These are phyloP conservation scores for Athrips mouffetella DNA, from an alignment of 2,888 invertebrate species.

Conservation along the genomic window DNA sequence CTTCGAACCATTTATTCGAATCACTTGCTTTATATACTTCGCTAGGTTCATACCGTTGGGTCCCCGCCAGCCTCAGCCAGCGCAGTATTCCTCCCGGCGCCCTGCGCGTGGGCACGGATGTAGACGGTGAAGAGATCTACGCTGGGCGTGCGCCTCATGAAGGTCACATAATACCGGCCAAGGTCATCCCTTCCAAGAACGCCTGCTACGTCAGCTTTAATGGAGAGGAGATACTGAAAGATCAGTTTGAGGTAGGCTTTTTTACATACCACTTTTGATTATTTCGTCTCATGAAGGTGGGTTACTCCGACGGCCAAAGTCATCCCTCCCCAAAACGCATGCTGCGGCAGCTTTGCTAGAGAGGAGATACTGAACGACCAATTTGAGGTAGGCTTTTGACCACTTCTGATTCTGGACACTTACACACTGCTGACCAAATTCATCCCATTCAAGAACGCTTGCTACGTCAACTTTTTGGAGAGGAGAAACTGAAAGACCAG, in stretches of 20 bases:
- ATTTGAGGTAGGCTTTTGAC: too few relatives aligned
- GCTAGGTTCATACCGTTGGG: conserved; percentile 75
- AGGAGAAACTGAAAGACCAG: conserved; percentile 80
- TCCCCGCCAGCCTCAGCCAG: conserved; percentile 69
- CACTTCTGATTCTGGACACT: too few relatives aligned
- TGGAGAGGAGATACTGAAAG: conserved; percentile 81
- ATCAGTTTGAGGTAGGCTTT: conserved; percentile 80
- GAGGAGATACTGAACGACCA: too few relatives aligned
- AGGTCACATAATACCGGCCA: conserved; percentile 83
- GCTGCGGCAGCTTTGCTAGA: too few relatives aligned
- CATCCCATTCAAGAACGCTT: conserved; percentile 80
- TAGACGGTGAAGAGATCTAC: conserved; percentile 84
- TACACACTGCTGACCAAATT: conserved; percentile 84
- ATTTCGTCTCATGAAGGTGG: too few relatives aligned
- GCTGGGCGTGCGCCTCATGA: conserved; percentile 84
- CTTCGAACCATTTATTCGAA: too few relatives aligned
- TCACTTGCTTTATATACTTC: too few relatives aligned
- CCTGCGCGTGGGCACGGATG: conserved; percentile 80
- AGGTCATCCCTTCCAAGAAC: conserved; percentile 81
- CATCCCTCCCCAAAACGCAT: too few relatives aligned
- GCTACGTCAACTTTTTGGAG: conserved; percentile 81
- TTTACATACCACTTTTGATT: too few relatives aligned
- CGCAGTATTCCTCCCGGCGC: conserved; percentile 71
- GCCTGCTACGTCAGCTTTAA: conserved; percentile 81
- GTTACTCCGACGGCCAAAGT: too few relatives aligned